phyloP scores from a whole-genome alignment of 2,113 vertebrate genomes.

The Corythornis madagascariensis region DNA sequence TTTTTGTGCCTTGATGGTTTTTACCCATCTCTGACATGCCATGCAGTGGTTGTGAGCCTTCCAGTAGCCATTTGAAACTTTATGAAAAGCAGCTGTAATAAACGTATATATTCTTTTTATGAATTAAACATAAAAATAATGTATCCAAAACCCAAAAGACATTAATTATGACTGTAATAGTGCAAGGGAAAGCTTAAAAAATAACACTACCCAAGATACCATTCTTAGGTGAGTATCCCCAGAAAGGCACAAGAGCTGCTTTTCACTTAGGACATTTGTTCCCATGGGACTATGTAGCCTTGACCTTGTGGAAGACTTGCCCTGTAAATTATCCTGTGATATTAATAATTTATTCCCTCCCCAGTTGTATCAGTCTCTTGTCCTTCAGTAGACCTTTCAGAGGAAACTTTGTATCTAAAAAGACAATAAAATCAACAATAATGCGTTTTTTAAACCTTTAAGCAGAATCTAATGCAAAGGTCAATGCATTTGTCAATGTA shows the following conservation, averaged over 20 bases:
- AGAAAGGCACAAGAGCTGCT: not conserved
- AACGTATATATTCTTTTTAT: not conserved
- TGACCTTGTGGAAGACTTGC: not conserved
- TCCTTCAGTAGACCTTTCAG: constrained; percentile 13
- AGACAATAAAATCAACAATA: not conserved
- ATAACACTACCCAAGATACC: not conserved
- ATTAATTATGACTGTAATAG: not conserved
- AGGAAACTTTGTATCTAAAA: not conserved
- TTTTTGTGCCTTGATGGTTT: not conserved
- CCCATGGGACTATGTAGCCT: not conserved
- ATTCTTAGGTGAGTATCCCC: not conserved
- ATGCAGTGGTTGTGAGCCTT: not conserved
- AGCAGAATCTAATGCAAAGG: constrained; percentile 50
- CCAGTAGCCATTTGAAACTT: not conserved
- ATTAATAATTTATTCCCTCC: not conserved
- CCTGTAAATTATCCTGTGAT: not conserved
- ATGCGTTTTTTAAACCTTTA: constrained; percentile 12
- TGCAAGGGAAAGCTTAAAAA: not conserved
- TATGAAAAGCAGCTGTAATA: not conserved
- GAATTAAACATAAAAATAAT: not conserved
- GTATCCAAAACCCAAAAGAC: not conserved
- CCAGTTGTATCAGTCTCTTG: not conserved
- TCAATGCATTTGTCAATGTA: constrained; percentile 67
- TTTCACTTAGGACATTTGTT: not conserved
- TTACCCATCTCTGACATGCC: not conserved